phyloP scores from a whole-genome alignment of 23 tunicate species.

The Halocynthia roretzi region DNA sequence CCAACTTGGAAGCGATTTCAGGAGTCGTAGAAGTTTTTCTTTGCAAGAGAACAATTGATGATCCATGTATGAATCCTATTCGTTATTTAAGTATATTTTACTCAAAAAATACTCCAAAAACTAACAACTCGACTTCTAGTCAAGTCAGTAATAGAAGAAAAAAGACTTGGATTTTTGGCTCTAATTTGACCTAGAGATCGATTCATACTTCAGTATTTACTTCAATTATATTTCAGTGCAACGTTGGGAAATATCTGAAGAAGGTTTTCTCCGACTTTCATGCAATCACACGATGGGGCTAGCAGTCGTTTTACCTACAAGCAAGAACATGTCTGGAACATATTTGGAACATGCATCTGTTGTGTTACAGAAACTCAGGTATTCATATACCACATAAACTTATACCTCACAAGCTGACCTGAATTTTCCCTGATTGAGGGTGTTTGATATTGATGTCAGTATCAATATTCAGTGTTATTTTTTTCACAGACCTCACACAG shows the following conservation, averaged over 20 bases:
- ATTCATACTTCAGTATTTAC: too few relatives aligned
- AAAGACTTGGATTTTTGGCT: too few relatives aligned
- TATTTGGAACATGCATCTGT: slow-evolving; percentile 1
- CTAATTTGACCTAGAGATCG: too few relatives aligned
- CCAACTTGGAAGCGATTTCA: slow-evolving; percentile 41
- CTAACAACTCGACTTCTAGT: not conserved
- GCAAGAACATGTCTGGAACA: slow-evolving; percentile 25
- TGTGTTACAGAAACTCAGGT: slow-evolving; percentile 51
- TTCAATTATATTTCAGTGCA: slow-evolving; percentile 35
- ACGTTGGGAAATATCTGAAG: slow-evolving; percentile 58
- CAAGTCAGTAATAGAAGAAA: not conserved
- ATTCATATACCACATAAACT: not conserved
- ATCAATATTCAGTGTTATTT: not conserved
- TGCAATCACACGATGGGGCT: slow-evolving; percentile 41
- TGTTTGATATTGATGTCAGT: slow-evolving; percentile 6
- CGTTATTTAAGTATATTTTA: not conserved
- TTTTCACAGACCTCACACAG: slow-evolving; percentile 25
- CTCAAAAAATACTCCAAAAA: not conserved
- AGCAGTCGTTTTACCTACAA: slow-evolving; percentile 43
- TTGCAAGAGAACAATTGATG: slow-evolving; percentile 39
- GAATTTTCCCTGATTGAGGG: not conserved
- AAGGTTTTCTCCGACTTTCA: slow-evolving; percentile 44
- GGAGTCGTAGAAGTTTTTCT: slow-evolving; percentile 50
- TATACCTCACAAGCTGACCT: not conserved
- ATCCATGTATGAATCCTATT: slow-evolving; percentile 33